A percentile compares a stretch with the other conserved stretches of the same genome.
Conservation (phyloP, 1,140 invertebrate genomes). For the Dysdera silvatica region DNA sequence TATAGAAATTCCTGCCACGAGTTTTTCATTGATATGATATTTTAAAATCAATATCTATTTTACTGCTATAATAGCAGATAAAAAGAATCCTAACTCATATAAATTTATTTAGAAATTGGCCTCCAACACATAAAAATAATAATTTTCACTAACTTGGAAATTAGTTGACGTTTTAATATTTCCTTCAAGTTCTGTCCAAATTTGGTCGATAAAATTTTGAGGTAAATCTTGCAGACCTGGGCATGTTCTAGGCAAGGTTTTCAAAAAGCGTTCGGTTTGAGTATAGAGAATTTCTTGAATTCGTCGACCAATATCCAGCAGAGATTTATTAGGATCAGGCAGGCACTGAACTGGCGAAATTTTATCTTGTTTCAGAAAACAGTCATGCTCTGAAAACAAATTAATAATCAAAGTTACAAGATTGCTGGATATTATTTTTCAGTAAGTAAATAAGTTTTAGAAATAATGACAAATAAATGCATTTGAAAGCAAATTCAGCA, state of each 20-base stretch:
- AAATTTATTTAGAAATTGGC: constrained; percentile 14
- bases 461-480: not conserved
- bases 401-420: too few relatives aligned
- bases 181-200: constrained; percentile 7
- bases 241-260: constrained; percentile 21
- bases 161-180: not conserved
- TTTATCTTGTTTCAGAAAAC: not conserved
- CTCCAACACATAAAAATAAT: not conserved
- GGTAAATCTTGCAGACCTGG: not conserved
- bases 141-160: not conserved
- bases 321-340: too few relatives aligned
- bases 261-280: constrained; percentile 23
- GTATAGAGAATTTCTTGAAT: constrained; percentile 18
- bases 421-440: not conserved
- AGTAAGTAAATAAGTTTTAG: not conserved
- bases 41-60: not conserved
- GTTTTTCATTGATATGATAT: not conserved
- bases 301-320: constrained; percentile 4
- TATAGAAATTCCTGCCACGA: too few relatives aligned
- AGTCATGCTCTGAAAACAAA: not conserved
- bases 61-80: not conserved
- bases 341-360: not conserved
- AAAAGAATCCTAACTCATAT: not conserved
- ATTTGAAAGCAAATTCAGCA: too few relatives aligned
- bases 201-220: not conserved